phyloP scores from a whole-genome alignment of 2,888 invertebrate genomes.

The Epiblema foenella region DNA sequence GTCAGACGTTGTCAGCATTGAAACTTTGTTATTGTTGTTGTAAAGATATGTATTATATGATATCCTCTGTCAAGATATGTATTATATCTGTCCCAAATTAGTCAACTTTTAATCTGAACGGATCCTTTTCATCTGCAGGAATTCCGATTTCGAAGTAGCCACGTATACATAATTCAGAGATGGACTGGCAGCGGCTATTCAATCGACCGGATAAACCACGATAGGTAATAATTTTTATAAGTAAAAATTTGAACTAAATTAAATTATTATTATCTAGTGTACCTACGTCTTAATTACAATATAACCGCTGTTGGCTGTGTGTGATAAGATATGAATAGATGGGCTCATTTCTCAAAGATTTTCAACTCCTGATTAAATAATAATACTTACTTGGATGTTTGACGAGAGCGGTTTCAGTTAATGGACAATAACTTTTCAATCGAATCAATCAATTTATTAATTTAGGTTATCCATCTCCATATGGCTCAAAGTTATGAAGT shows the following conservation, averaged over 20 bases:
- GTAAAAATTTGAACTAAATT: not conserved
- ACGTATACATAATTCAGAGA: constrained; percentile 29
- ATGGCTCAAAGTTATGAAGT: not conserved
- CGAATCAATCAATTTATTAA: not conserved
- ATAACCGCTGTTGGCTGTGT: no score
- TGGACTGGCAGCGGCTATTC: constrained; percentile 24
- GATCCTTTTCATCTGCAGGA: not conserved
- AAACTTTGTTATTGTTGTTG: no score
- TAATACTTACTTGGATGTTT: not conserved
- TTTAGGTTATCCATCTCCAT: not conserved
- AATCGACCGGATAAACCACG: constrained; percentile 25
- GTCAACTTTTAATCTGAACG: no score
- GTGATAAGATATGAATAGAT: constrained; percentile 12
- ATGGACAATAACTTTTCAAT: no score
- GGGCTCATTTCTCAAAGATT: not conserved
- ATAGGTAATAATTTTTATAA: constrained; percentile 32
- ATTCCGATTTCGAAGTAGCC: constrained; percentile 2
- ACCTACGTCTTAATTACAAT: not conserved
- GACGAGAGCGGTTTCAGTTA: not conserved
- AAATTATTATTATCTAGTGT: no score
- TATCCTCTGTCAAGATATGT: no score
- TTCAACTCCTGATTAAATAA: not conserved
- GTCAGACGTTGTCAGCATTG: no score
- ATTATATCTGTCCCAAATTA: no score
- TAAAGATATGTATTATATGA: no score